Base-by-base conservation (phyloP, 1,140 invertebrate genomes). In the Drosophila littoralis region DNA sequence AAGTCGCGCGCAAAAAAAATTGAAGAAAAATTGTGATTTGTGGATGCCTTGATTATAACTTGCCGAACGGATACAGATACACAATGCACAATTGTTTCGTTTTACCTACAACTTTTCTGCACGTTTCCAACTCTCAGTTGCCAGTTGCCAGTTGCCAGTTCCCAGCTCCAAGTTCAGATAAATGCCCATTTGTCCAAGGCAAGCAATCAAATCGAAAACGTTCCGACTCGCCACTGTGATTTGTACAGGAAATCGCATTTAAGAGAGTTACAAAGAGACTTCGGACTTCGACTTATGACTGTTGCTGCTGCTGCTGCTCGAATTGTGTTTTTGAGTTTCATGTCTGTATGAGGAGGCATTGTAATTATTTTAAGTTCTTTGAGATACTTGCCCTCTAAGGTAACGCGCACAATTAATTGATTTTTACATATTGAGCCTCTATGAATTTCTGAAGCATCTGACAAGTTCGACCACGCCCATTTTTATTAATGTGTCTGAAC, bases 361-460 rank as follows among this genome's bases (percentile, higher is more conserved):
- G 80, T 88, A 88, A 88, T 88, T 88, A 88, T 89, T 66, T 71
- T 88, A 88, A 88, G 83, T 89, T 89, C 83, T 83, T 71, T 55
- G 10, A 67, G 36, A 61, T 48, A 69, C 63, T 52, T 59, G 50
- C 42, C 46, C 22, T 42, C 52, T 58, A 73, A 73, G 60, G 64
- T 67, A 60, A 72, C 42, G 75, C 77, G 67, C 54, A 45, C 33
- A 83, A 77, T 89, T 88, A 88, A 88, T 88, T 88, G 84, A 88
- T 88, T 83, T 79, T 88, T 73, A 51, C 58, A 77, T 81, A 75
- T 58, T 59, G 38, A 46, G 50, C 57, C 75, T 81, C 64, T 74
- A 79, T 79, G 79, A 76, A 68, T 78, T 79, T 13, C 68, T 48
- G 63, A 71, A 42, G 59, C 51, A n/a, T 54, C 84, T 89, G 84